These are phyloP conservation scores for Tapirus indicus DNA, from an alignment of 2,797 vertebrate species.

Conservation along the genomic window DNA sequence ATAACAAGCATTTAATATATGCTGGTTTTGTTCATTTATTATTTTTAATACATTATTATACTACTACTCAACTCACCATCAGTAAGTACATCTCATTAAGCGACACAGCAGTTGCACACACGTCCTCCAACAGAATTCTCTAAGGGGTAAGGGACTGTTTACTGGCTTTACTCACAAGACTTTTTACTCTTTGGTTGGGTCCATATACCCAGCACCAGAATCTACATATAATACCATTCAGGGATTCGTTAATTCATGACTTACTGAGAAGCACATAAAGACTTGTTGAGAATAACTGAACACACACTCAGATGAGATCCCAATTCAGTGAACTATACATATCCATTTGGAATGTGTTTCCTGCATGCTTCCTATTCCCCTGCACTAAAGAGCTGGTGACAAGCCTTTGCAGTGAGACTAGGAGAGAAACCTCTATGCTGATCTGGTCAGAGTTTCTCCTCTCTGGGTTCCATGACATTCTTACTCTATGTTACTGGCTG, in stretches of 20 bases:
- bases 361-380: neutral
- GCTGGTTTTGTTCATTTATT: neutral
- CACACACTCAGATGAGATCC: neutral
- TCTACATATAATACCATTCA: neutral
- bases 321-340: neutral
- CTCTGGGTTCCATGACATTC: neutral
- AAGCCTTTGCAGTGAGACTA: neutral
- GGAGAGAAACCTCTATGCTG: neutral
- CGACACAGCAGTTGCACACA: neutral
- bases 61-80: neutral
- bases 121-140: neutral
- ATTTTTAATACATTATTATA: neutral
- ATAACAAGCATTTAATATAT: neutral
- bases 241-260: neutral
- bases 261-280: neutral
- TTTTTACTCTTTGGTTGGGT: neutral
- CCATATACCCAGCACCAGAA: neutral
- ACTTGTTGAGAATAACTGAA: constrained; percentile 3
- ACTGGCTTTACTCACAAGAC: neutral
- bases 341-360: neutral
- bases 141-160: neutral
- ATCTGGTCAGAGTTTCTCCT: neutral
- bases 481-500: neutral
- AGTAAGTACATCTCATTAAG: neutral
- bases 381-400: neutral